Base-by-base conservation (phyloP, 2,797 vertebrate genomes). In the Vipera ursinii region DNA sequence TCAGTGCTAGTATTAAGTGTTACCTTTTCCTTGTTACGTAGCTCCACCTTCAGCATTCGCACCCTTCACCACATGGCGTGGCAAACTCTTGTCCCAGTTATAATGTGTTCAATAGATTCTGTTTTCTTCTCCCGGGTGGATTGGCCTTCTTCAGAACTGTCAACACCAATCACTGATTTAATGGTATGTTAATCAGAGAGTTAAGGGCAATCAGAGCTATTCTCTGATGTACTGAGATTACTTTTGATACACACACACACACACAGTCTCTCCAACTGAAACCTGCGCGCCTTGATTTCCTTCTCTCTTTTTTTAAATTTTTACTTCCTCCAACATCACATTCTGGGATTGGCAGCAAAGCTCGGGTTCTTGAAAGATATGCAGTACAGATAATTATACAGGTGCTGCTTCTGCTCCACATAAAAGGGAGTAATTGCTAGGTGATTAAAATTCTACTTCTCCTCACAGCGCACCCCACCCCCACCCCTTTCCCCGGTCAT, bases 181-280 rank as follows among this genome's bases (percentile, higher is more conserved):
- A 78, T 90, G 10, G 63, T 55, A 56, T 93, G 93, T 88, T 92
- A 93, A 93, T 92, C 85, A 92, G 89, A 92, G 48, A 89, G 57
- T 44, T 44, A 94, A 91, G 51, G 61, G 28, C 60, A 60, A 92
- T 92, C 87, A 87, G 51, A 85, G 57, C 20, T 59, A 63, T 2
- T 2, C 17, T 92, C 55, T 28, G 44, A 91, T 93, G 24, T 44
- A 59, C 57, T 38, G 48, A 85, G 24, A 73, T 63, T 86, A 86
- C 90, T 73, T 55, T 59, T 56, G 12, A 44, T 88, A 89, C 93
- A 63, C 91, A 59, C 91, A 32, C 91, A 32, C 32, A 53, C 61
- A 92, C 32, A 87, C 51, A 6, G 73, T 86, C 82, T 22, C 32
- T 38, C 87, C 57, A 15, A 89, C 26, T 60, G 2, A 89, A 32